Percentiles rank a stretch among this genome's conserved stretches.
phyloP scores from a whole-genome alignment of 2,888 invertebrate species.

The Phyllotreta cruciferae region DNA sequence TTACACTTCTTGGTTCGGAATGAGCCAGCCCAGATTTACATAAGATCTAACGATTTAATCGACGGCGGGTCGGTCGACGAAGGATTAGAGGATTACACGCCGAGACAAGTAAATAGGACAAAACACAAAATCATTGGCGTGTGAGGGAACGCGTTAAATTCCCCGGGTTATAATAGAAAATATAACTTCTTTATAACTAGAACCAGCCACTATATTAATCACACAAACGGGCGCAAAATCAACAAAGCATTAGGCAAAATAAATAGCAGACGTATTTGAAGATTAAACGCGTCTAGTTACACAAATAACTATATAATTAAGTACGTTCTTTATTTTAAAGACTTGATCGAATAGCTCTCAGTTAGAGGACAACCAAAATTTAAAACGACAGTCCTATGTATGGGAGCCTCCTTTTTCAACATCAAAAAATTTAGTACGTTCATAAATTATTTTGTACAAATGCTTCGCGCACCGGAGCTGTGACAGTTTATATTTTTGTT shows the following conservation, averaged over 20 bases:
- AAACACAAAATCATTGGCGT: too few species aligned
- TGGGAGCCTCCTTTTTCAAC: constrained; percentile 19
- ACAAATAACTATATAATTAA: not conserved
- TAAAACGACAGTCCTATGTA: not conserved
- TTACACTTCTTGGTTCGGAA: constrained; percentile 32
- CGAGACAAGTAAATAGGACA: too few species aligned
- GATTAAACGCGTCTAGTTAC: too few species aligned
- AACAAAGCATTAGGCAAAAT: too few species aligned
- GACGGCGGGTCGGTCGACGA: constrained; percentile 26
- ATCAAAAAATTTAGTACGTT: constrained; percentile 31
- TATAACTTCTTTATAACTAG: too few species aligned
- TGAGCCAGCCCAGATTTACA: constrained; percentile 39
- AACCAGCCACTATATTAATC: too few species aligned
- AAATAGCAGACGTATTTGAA: too few species aligned
- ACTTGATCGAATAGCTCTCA: constrained; percentile 6
- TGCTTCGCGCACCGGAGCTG: constrained; percentile 23
- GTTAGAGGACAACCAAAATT: not conserved
- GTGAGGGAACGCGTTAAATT: too few species aligned
- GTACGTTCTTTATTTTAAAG: not conserved
- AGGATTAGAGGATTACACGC: too few species aligned
- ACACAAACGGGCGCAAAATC: too few species aligned
- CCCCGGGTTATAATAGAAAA: too few species aligned
- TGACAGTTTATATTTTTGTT: constrained; percentile 36
- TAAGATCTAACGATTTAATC: constrained; percentile 33
- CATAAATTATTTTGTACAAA: constrained; percentile 37